Percentiles rank a stretch among this genome's conserved stretches.
phyloP scores from a whole-genome alignment of 1,140 invertebrate species.

The Drosophila watanabei region DNA sequence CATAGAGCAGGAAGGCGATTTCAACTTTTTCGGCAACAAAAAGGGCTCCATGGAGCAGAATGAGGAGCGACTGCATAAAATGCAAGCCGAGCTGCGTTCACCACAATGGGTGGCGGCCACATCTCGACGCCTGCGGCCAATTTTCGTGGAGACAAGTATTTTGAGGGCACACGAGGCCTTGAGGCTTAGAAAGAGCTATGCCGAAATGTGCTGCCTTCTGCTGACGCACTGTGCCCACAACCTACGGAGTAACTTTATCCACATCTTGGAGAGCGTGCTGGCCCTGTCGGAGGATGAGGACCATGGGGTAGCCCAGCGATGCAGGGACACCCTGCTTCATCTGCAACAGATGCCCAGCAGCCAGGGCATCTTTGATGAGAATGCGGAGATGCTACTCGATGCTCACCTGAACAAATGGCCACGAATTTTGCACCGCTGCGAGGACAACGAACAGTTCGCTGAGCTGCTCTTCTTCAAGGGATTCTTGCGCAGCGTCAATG shows the following conservation, averaged over 20 bases:
- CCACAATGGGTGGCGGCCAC: conserved; percentile 68
- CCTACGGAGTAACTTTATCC: conserved; percentile 65
- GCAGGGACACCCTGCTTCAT: conserved; percentile 41
- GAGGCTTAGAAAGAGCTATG: conserved; percentile 57
- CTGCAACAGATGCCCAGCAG: conserved; percentile 46
- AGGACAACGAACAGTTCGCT: conserved; percentile 74
- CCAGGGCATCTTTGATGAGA: conserved; percentile 73
- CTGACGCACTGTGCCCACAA: conserved; percentile 66
- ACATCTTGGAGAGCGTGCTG: conserved; percentile 73
- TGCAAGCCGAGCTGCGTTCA: conserved; percentile 59
- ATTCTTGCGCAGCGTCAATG: conserved; percentile 66
- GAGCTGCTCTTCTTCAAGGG: conserved; percentile 80
- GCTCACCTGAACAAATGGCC: conserved; percentile 73
- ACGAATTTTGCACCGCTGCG: conserved; percentile 69
- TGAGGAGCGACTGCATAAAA: conserved; percentile 64
- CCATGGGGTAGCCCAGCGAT: conserved; percentile 37
- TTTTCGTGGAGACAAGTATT: conserved; percentile 62
- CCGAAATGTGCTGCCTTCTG: conserved; percentile 69
- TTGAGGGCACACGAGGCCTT: conserved; percentile 59
- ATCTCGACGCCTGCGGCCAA: conserved; percentile 53
- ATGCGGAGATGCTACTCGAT: conserved; percentile 69
- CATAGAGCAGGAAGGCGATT: conserved; percentile 18
- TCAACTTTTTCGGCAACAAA: conserved; percentile 50
- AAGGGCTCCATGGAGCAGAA: conserved; percentile 52
- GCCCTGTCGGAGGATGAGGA: conserved; percentile 76